These are phyloP conservation scores for Holotrichia oblita DNA, from an alignment of 1,140 invertebrate species.

Conservation along the genomic window DNA sequence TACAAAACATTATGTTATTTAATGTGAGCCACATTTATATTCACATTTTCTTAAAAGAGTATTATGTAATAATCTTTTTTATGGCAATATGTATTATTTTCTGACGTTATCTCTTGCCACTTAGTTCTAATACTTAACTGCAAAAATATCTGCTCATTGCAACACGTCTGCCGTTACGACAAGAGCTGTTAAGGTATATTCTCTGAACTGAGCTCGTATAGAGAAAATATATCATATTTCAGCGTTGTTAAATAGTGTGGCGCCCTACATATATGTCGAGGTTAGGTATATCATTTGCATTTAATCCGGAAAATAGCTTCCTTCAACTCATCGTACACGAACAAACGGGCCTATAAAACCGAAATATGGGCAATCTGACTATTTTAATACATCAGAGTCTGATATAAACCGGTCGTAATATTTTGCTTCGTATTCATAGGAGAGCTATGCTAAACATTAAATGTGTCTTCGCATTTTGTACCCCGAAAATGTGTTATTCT, in stretches of 20 bases:
- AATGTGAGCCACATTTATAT: too few species aligned
- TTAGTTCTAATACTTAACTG: background rate
- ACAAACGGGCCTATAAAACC: conserved; percentile 29
- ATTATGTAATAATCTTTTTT: background rate
- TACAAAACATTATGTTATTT: too few species aligned
- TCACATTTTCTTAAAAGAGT: background rate
- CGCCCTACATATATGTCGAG: background rate
- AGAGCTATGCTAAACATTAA: background rate
- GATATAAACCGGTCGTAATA: conserved; percentile 34
- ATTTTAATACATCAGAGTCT: conserved; percentile 15
- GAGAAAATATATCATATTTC: conserved; percentile 8
- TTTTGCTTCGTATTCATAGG: conserved; percentile 2
- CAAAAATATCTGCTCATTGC: background rate
- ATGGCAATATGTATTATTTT: background rate
- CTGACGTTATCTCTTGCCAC: background rate
- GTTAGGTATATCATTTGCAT: conserved; percentile 33
- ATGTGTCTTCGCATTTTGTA: background rate
- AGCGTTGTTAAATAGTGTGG: conserved; percentile 1
- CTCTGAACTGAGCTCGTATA: background rate
- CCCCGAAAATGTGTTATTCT: background rate
- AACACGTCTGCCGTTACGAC: background rate
- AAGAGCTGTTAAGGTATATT: background rate
- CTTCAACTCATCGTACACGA: conserved; percentile 23
- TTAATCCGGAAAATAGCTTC: conserved; percentile 32
- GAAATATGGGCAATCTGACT: conserved; percentile 36